A percentile compares a stretch with the other conserved stretches of the same genome.
Conservation (phyloP, 2,113 vertebrate species). For the Myxocyprinus asiaticus region DNA sequence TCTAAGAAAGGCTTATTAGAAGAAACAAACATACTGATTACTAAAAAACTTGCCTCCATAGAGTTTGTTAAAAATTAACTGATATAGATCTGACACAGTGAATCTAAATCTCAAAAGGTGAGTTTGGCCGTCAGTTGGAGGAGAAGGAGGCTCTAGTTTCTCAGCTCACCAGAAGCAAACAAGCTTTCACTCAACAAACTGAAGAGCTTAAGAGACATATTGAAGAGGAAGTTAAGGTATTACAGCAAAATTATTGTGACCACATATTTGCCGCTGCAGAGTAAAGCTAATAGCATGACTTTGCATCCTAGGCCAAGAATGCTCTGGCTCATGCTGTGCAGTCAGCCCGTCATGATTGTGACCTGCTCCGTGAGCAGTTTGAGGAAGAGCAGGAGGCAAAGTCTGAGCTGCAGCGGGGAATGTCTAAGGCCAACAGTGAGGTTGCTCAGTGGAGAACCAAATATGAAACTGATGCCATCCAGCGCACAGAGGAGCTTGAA, state of each 20-base stretch:
- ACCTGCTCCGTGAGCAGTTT: slow-evolving; percentile 73
- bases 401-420: slow-evolving; percentile 68
- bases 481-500: slow-evolving; percentile 73
- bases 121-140: background rate
- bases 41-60: slow-evolving; percentile 27
- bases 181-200: background rate
- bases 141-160: slow-evolving; percentile 1
- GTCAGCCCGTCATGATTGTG: slow-evolving; percentile 69
- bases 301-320: slow-evolving; percentile 29
- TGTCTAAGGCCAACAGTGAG: slow-evolving; percentile 77
- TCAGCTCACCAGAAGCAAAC: background rate
- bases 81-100: too few relatives aligned
- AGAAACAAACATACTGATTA: background rate
- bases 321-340: slow-evolving; percentile 33
- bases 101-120: slow-evolving; percentile 1
- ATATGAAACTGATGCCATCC: slow-evolving; percentile 75
- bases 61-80: too few relatives aligned
- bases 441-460: slow-evolving; percentile 77
- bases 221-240: slow-evolving; percentile 69
- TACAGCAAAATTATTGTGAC: background rate
- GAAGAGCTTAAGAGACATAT: slow-evolving; percentile 54
- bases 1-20: background rate
- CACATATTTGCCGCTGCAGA: background rate
- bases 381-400: slow-evolving; percentile 75
- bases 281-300: background rate